These are phyloP conservation scores for Ophioderma brevispina DNA, from an alignment of 35 echinoderm and acorn worm genomes.

Conservation along the genomic window DNA sequence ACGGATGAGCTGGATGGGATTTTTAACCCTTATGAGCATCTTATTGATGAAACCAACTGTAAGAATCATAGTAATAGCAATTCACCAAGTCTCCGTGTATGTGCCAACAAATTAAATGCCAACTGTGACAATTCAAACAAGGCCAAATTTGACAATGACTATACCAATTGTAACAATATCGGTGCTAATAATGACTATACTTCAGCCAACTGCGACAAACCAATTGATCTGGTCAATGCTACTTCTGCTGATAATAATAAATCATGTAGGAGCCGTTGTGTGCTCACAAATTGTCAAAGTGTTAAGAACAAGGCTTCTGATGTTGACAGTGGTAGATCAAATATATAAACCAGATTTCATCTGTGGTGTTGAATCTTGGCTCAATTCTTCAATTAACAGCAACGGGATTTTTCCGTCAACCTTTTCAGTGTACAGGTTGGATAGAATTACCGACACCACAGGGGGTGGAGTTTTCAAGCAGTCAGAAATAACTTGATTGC, in stretches of 20 bases:
- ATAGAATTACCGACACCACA: not conserved
- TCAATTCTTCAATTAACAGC: conserved; percentile 28
- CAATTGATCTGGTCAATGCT: too few relatives aligned
- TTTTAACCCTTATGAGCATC: not conserved
- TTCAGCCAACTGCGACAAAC: not conserved
- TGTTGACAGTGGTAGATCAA: conserved; percentile 10
- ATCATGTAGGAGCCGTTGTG: not conserved
- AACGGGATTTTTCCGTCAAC: conserved; percentile 36
- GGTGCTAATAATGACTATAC: not conserved
- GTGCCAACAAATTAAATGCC: not conserved
- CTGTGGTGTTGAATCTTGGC: conserved; percentile 37
- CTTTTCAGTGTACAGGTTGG: conserved; percentile 10
- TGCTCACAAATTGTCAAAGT: conserved; percentile 40
- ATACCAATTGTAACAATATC: not conserved
- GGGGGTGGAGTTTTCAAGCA: not conserved
- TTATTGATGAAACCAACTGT: too few relatives aligned
- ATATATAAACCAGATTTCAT: conserved; percentile 40
- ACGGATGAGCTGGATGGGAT: not conserved
- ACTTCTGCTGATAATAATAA: not conserved
- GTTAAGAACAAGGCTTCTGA: conserved; percentile 23
- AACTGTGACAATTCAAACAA: not conserved
- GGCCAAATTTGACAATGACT: not conserved
- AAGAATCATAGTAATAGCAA: not conserved
- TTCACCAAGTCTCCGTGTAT: not conserved
- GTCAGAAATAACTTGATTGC: not conserved